Evolutionary conservation across 2,113 vertebrate genomes (phyloP).

Genomic region (Salminus brasiliensis): DNA sequence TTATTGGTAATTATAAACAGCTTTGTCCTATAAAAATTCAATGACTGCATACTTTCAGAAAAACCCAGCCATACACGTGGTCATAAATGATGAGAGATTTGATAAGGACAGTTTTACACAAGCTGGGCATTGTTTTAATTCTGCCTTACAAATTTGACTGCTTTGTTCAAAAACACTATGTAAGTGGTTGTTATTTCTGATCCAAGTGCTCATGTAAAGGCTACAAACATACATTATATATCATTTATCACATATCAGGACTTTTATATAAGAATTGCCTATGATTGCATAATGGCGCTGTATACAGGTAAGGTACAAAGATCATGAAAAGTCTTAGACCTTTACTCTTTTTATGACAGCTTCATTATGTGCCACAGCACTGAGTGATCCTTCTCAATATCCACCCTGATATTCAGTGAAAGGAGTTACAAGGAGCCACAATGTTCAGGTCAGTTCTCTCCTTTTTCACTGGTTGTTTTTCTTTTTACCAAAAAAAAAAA

Average conservation of each 20-base stretch:
- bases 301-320: conserved; percentile 23
- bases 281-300: background rate
- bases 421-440: conserved; percentile 36
- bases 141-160: background rate
- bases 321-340: conserved; percentile 50
- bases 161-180: background rate
- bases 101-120: background rate
- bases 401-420: conserved; percentile 14
- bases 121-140: background rate
- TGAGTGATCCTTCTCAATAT: background rate
- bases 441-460: conserved; percentile 78
- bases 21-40: background rate
- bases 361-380: background rate
- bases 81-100: conserved; percentile 4
- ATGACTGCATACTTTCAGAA: background rate
- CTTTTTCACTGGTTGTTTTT: no score
- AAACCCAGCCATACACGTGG: background rate
- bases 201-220: no score
- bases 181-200: no score
- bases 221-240: background rate
- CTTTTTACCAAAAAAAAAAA: no score
- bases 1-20: background rate
- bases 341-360: conserved; percentile 63
- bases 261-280: background rate
- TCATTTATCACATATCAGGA: no score